Conservation (phyloP, 1,140 invertebrate genomes). For the Dreissena polymorpha region DNA sequence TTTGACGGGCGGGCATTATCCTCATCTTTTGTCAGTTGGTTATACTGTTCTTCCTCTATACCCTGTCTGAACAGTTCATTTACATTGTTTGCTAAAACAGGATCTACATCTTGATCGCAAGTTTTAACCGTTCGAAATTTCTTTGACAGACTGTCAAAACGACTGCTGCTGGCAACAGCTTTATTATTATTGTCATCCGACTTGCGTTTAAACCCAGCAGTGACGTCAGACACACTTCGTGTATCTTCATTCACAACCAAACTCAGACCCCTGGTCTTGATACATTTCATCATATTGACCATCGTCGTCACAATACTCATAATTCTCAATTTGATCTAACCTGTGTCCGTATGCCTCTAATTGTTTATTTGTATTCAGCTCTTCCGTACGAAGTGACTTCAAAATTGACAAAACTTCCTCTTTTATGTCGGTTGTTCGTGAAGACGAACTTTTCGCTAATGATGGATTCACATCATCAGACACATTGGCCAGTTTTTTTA, state of each 20-base stretch:
- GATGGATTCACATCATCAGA: too few species aligned
- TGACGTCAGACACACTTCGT: too few species aligned
- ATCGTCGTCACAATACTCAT: neutral
- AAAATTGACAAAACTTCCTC: too few species aligned
- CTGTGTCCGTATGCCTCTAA: neutral
- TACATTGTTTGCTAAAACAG: constrained; percentile 2
- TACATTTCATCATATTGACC: neutral
- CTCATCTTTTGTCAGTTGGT: constrained; percentile 7
- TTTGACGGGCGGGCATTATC: neutral
- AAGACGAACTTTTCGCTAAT: too few species aligned
- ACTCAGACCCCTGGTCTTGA: neutral
- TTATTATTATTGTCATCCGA: neutral
- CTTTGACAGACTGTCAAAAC: neutral
- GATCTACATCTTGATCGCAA: constrained; percentile 6
- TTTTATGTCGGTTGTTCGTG: too few species aligned
- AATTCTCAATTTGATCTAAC: neutral
- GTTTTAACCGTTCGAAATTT: neutral
- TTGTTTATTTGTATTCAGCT: neutral
- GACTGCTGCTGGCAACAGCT: neutral
- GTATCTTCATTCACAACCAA: neutral
- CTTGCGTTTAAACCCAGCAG: too few species aligned
- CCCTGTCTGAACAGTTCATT: neutral
- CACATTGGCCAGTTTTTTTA: too few species aligned
- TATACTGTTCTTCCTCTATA: constrained; percentile 16
- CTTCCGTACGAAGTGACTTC: neutral